Evolutionary conservation across 1,140 invertebrate genomes (phyloP), one percentile per base, ranked within the genome.

Genomic region (Caenorhabditis remanei): DNA sequence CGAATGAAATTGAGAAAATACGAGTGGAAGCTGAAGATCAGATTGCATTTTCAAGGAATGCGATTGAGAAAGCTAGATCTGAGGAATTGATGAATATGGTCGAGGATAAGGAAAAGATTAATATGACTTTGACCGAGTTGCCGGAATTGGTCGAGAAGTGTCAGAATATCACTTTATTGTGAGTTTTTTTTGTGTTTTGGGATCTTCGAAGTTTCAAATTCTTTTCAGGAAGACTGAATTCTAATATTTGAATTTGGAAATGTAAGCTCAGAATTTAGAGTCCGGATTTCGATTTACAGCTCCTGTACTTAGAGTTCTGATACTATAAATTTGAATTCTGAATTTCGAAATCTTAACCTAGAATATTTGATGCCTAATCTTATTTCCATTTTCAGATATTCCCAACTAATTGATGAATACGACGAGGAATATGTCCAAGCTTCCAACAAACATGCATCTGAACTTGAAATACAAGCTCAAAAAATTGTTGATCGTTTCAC

Each of bases 401-500:
- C 65, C 24, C 86, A 91, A 85, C 50, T 50, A 4, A 87, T 89
- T n/a, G 63, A 89, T 50, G 90, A 90, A 63, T 89, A 90, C 87
- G 82, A 89, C 82, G 85, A 87, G 19, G 83, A 90, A 55, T 86
- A 87, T 50, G 88, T 61, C 1, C 88, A 90, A n/a, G 32, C 86
- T 13, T 88, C 90, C 8, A 61, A 89, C 63, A 21, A 79, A 75
- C 91, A 92, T 61, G 90, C 92, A 4, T 82, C 79, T 40, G 83
- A 90, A 55, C 86, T 92, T 50, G 88, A 91, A 55, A 67, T 87
- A 48, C 83, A 90, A 50, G 75, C 86, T 8, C 53, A 84, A 14
- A 87, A 65, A 43, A 46, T 88, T 13, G 46, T 58, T 9, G 71
- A 82, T 19, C 24, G 67, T 13, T 87, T 90, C 65, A 5, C 14